Conservation (phyloP, 2,888 invertebrate genomes). For the Margaritifera margaritifera region DNA sequence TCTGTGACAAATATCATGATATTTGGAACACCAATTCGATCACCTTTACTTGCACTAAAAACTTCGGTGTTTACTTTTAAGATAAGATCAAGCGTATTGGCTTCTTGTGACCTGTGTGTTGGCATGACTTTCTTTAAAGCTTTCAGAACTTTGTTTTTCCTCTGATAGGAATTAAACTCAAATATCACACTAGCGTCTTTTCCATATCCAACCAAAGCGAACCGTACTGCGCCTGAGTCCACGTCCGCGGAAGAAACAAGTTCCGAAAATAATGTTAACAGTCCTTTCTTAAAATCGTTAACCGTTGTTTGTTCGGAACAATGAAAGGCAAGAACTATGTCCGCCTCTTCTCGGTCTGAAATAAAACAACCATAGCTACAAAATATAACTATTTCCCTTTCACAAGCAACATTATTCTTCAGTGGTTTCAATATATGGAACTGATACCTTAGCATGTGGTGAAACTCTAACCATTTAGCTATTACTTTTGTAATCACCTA, state of each 20-base stretch:
- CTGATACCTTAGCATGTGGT: too few relatives aligned
- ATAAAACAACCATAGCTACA: conserved; percentile 2
- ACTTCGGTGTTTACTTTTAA: conserved; percentile 31
- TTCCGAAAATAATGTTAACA: conserved; percentile 38
- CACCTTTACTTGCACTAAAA: conserved; percentile 33
- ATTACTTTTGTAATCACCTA: too few relatives aligned
- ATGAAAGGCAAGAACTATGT: conserved; percentile 46
- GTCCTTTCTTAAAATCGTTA: conserved; percentile 36
- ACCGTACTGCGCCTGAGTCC: conserved; percentile 46
- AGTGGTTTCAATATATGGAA: too few relatives aligned
- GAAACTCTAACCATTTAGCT: too few relatives aligned
- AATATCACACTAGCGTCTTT: conserved; percentile 49
- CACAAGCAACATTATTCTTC: too few relatives aligned
- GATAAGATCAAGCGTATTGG: conserved; percentile 26
- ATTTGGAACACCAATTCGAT: conserved; percentile 32
- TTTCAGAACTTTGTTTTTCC: conserved; percentile 30
- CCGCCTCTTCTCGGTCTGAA: conserved; percentile 40
- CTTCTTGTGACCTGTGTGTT: conserved; percentile 24
- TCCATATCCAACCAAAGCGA: conserved; percentile 67
- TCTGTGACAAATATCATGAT: conserved; percentile 44
- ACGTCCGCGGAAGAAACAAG: conserved; percentile 37
- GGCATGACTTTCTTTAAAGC: conserved; percentile 32
- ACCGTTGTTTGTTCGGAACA: conserved; percentile 34
- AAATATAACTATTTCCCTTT: too few relatives aligned
- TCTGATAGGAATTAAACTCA: conserved; percentile 37